These are phyloP conservation scores for Neotoma lepida DNA, from an alignment of 2,113 vertebrate genomes.

Conservation along the genomic window DNA sequence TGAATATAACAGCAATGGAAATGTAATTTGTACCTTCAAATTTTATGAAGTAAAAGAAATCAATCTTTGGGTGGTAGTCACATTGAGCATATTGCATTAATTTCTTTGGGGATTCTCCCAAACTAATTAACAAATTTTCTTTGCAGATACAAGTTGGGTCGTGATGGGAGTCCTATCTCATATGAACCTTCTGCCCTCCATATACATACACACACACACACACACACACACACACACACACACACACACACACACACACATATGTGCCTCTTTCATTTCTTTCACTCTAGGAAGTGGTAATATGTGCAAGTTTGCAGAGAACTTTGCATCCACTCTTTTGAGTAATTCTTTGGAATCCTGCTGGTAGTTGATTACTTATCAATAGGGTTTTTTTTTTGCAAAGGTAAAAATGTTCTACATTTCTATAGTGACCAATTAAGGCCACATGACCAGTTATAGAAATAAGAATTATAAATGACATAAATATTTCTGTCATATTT, in stretches of 20 bases:
- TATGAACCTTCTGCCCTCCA: background rate
- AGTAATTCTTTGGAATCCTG: background rate
- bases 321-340: background rate
- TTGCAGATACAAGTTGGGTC: constrained; percentile 43
- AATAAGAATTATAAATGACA: background rate
- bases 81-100: constrained; percentile 63
- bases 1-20: constrained; percentile 80
- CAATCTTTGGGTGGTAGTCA: constrained; percentile 73
- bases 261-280: background rate
- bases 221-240: too few relatives aligned
- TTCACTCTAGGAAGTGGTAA: background rate
- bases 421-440: background rate
- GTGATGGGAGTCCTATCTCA: background rate
- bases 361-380: background rate
- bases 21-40: constrained; percentile 80
- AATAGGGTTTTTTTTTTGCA: background rate
- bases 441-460: background rate
- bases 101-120: constrained; percentile 69
- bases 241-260: too few relatives aligned
- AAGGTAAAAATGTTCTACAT: background rate
- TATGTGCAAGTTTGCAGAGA: background rate
- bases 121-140: constrained; percentile 61
- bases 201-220: too few relatives aligned
- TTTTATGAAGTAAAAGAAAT: constrained; percentile 80
- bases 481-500: background rate